Evolutionary conservation across 2,797 vertebrate species (phyloP), one percentile per base, ranked within the genome.

Genomic region (Malacoctenus gilli): DNA sequence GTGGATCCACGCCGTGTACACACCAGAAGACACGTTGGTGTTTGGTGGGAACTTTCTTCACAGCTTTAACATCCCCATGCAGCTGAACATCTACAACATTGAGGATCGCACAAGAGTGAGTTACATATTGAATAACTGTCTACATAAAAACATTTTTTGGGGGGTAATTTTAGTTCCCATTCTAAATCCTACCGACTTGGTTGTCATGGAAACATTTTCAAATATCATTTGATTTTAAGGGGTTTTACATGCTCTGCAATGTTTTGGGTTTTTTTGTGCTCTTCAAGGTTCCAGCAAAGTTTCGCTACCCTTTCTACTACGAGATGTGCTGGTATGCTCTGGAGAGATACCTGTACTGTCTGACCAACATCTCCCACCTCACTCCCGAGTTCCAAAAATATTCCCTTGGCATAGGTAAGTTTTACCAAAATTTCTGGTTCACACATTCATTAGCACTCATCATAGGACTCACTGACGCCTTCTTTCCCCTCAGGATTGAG

Each of bases 241-340:
- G n/a, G 22, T 25, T 18, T 16, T 1, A 22, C 9, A 49, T 42
- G 40, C 40, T 38, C 11, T 50, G 0, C 32, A 35, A 3, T 36
- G 2, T 55, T 62, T 46, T 55, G n/a, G n/a, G n/a, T 62, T 46
- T 36, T 61, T 4, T 58, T 18, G 7, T 60, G 0, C 4, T 58
- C 37, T 40, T 69, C 12, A 83, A 99, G 97, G 97, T 99, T 60
- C 97, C 97, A 57, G 87, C 95, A 68, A 99, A 99, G 88, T 99
- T 99, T 60, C 95, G 97, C 46, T 99, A 99, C 50, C 97, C 96
- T 0, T 99, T 99, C 80, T 99, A 96, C 77, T 98, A 96, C 0
- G 96, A 99, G 89, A 98, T 99, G 96, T 99, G 97, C 68, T 99
- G 96, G 97, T 99, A 99, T 0, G 97, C 95, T 68, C 85, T 99